Evolutionary conservation across 2,797 vertebrate species (phyloP).

Genomic region (Leptodactylus fallax): DNA sequence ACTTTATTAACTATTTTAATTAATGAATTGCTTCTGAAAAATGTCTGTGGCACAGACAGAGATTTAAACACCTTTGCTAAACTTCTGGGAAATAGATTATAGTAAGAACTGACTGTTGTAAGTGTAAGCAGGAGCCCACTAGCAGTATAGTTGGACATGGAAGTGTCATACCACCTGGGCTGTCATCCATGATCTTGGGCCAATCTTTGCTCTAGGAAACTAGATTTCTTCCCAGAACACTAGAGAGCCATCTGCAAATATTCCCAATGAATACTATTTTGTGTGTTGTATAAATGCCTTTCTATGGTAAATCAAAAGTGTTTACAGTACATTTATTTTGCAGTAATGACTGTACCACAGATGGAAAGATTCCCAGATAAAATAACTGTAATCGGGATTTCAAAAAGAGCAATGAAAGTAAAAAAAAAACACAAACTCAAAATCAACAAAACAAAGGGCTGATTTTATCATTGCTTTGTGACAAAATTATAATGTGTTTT

Average conservation of each 20-base stretch:
- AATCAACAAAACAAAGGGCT: background rate
- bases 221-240: background rate
- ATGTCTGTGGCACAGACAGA: background rate
- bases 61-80: background rate
- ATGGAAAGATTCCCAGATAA: background rate
- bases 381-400: background rate
- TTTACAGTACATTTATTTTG: background rate
- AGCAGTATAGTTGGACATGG: background rate
- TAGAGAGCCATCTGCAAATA: slow-evolving; percentile 10
- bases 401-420: background rate
- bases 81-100: background rate
- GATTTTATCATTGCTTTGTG: too few species aligned
- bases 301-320: background rate
- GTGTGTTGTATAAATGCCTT: background rate
- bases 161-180: background rate
- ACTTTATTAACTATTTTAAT: too few species aligned
- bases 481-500: too few species aligned
- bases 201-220: slow-evolving; percentile 4
- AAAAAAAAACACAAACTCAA: background rate
- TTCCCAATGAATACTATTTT: background rate
- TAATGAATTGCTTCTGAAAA: background rate
- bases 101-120: background rate
- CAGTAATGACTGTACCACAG: background rate
- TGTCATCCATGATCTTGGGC: background rate
- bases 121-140: background rate